Base-by-base conservation (phyloP, 2,797 vertebrate genomes). In the Hephaestus fuliginosus region DNA sequence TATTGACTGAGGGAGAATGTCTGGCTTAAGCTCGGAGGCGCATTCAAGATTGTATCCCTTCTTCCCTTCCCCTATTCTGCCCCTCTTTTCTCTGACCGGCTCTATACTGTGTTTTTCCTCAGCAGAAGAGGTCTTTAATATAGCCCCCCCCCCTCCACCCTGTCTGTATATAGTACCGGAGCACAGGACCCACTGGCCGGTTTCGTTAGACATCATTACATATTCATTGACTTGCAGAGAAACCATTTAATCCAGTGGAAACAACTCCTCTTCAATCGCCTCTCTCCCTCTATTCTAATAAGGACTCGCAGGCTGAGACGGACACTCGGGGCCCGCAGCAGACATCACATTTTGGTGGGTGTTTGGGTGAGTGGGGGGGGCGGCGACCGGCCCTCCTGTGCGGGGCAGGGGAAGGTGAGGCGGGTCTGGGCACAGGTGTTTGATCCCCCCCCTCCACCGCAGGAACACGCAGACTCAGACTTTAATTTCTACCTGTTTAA, bases 191-290 rank as follows among this genome's bases (percentile, higher is more conserved):
- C 86, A 33, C 63, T 80, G 83, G 67, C 77, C 80, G 76, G 76
- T 90, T 92, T 92, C 82, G 83, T 90, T 90, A 85, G 87, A 89
- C 84, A 71, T 93, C 93, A 94, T 95, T 94, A 94, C 92, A 94
- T 94, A 95, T 95, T 95, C 93, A 95, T 94, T 93, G 92, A 93
- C 92, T 93, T 86, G 89, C 91, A 85, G 87, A 92, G 86, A 92
- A 94, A 88, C 90, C 86, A 87, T 92, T 94, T 93, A 93, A 93
- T 91, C 90, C 91, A 92, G 80, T 92, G 91, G 88, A 92, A 93
- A 89, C 91, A 91, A 90, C 89, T 86, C 85, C 81, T 92, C 91
- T 90, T 90, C 91, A 90, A 82, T 81, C 89, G 60, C 83, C 78
- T 78, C 80, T 86, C 76, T 79, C 36, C 52, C 69, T 78, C 61